Evolutionary conservation across 2,113 vertebrate species (phyloP), one percentile per base, ranked within the genome.

Genomic region (Rhabdornis inornatus): DNA sequence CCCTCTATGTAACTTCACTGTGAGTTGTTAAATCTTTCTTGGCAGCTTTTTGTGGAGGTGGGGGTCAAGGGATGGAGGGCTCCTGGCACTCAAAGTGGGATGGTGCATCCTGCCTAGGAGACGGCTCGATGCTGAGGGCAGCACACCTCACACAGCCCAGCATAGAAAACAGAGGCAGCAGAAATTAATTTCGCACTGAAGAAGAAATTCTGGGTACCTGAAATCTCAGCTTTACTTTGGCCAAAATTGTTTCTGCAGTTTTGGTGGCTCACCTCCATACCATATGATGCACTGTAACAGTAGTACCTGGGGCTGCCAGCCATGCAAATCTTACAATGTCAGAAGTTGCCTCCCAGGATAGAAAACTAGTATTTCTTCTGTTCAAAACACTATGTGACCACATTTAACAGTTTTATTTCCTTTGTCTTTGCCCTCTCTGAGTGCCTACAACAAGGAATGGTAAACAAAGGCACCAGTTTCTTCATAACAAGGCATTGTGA

Each of bases 201-300:
- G 12, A 78, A 87, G 27, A 68, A 76, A 72, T 56, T 59, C 44
- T 7, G 0, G 4, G 9, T 33, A 56, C 15, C 22, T 40, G 52
- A n/a, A 90, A 39, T 61, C 47, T 79, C 44, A 89, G 11, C 50
- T 87, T 84, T 89, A 31, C 28, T 82, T 89, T 42, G 28, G 69
- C 15, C 42, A 53, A 8, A 65, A 53, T 23, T 16, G 7, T 64
- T 79, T 56, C 76, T 76, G 22, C 28, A 9, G 53, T 45, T 79
- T 47, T 71, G 49, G 52, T 12, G 3, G 30, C 27, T 79, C 39
- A 39, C 37, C 22, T 66, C 56, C 23, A 33, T 28, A 6, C 6
- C 0, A 0, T 3, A 23, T 31, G 45, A n/a, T 57, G 35, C 30
- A 16, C 33, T 55, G 25, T 28, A 44, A 30, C 2, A 74, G 6